Base-by-base conservation (phyloP, 2,797 vertebrate genomes). In the Platalea minor region DNA sequence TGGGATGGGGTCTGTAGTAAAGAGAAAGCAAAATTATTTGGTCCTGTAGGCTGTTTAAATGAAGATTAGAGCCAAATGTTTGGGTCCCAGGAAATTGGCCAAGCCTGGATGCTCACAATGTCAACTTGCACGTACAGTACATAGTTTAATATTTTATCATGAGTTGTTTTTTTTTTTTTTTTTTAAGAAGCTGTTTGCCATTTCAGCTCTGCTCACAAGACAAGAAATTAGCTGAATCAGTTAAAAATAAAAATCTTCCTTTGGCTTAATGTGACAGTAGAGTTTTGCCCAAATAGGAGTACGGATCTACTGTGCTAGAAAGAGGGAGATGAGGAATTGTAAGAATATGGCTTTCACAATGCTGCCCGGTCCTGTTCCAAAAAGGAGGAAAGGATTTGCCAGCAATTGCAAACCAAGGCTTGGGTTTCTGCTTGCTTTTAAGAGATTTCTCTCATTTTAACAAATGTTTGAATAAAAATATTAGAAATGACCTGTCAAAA, bases 61-160 rank as follows among this genome's bases (percentile, higher is more conserved):
- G 76, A 85, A 78, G 77, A 93, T 88, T 84, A 78, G 72, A 94
- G 92, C 78, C 93, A 97, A 96, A 82, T 53, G 63, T 92, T 95
- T 88, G 82, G 88, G 75, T 96, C 94, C 86, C 92, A 97, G 94
- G 89, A 96, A 95, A 86, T 8, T 80, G 94, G 83, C 91, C 94
- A 93, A 91, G 83, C 77, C 70, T 94, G 92, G 80, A 88, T 95
- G 50, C 80, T 94, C 84, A 85, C 77, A 74, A 23, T 93, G 95
- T 95, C 95, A 93, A n/a, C 70, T 91, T 94, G 96, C 95, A 96
- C 84, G 56, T 96, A 96, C 80, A 84, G 89, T 33, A 81, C 95
- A 94, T 46, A 89, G 91, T 82, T 96, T 85, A 89, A 85, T 94
- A 95, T 94, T 95, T 85, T 93, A 91, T 92, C 41, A 53, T 13